Base-by-base conservation (phyloP, 2,113 vertebrate species). In the Dromaius novaehollandiae region DNA sequence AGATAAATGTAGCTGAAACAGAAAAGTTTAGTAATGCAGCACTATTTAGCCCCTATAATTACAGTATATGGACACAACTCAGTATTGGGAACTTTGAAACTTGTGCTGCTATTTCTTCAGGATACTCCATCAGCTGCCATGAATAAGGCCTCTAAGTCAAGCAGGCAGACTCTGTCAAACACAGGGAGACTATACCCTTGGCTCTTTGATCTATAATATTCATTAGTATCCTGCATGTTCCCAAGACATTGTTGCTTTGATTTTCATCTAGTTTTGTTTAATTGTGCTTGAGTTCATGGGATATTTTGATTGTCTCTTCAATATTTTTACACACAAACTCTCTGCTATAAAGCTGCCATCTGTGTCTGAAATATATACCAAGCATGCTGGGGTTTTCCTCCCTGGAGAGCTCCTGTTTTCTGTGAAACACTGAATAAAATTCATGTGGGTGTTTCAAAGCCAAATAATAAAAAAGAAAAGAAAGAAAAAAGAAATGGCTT, bases 211-310 rank as follows among this genome's bases (percentile, higher is more conserved):
- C 48, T 91, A 74, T 42, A 66, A 81, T 75, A 51, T 55, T 94
- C 77, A 85, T 94, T 93, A 90, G 28, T n/a, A 78, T 84, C 91
- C 70, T n/a, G 19, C 46, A 82, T 8, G 0, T 83, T 64, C 60
- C 51, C 34, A 58, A 83, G 70, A 96, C 90, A 71, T 75, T 85
- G 36, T 90, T 84, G 51, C 63, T 95, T 94, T 94, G 73, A 68
- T 94, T 96, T 95, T 91, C 80, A 82, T 89, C 84, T 94, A 74
- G 3, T 85, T 94, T 96, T 96, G 61, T 82, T 96, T 91, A 82
- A 85, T 77, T 11, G 4, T 82, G 17, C 82, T 93, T 86, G 79
- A 94, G 69, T 92, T 85, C 90, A 78, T 63, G 53, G 80, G 70
- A 82, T 85, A 74, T 96, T 96, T 94, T 91, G 40, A 86, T 90